phyloP scores from a whole-genome alignment of 2,113 vertebrate species.

The Coregonus clupeaformis region DNA sequence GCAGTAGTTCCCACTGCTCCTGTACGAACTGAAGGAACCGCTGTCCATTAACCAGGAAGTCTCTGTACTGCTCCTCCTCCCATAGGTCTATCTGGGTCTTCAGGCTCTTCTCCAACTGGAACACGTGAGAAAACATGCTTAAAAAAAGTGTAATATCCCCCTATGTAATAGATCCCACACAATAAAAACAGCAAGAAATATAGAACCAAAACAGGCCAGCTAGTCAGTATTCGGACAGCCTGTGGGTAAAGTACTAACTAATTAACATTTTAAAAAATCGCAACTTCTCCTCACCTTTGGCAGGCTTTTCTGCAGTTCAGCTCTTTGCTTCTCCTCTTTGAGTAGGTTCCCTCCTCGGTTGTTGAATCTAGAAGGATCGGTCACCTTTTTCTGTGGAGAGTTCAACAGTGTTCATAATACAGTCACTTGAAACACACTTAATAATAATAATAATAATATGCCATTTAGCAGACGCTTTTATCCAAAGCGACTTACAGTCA shows the following conservation, averaged over 20 bases:
- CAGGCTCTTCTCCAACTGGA: constrained; percentile 87
- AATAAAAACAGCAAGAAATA: too few relatives aligned
- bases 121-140: neutral
- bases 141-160: too few relatives aligned
- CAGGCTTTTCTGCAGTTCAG: constrained; percentile 55
- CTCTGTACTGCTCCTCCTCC: constrained; percentile 72
- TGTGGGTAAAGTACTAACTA: too few relatives aligned
- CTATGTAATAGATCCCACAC: too few relatives aligned
- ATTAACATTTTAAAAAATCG: too few relatives aligned
- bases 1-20: constrained; percentile 84
- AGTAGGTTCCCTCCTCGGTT: constrained; percentile 93
- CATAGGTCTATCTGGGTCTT: constrained; percentile 79
- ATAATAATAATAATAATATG: too few relatives aligned
- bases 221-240: too few relatives aligned
- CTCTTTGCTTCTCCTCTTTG: constrained; percentile 90
- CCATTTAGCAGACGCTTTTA: too few relatives aligned
- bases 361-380: constrained; percentile 84
- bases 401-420: neutral
- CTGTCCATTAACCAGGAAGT: constrained; percentile 85
- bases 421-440: too few relatives aligned
- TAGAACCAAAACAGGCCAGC: too few relatives aligned
- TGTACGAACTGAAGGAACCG: constrained; percentile 82
- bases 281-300: constrained; percentile 76
- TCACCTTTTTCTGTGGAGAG: constrained; percentile 75
- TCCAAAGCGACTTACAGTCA: too few relatives aligned